Conservation (phyloP, 2,797 vertebrate genomes). For the Natrix natrix region DNA sequence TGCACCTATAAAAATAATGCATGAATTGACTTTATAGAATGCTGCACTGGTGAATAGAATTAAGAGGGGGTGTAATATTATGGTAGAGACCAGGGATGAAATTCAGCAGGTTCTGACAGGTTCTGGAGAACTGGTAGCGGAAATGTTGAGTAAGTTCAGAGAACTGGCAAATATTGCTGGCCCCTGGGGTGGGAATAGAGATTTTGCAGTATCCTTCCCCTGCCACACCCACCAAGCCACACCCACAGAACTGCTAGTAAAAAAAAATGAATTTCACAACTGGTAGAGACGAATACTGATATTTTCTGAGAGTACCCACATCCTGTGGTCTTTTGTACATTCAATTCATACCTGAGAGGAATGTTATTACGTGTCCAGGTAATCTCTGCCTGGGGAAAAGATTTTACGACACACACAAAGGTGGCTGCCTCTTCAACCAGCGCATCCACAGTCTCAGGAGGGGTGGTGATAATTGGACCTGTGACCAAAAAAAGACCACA, state of each 20-base stretch:
- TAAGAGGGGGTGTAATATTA: not conserved
- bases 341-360: conserved; percentile 83
- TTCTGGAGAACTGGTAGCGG: no score
- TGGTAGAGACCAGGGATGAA: not conserved
- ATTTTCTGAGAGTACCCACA: not conserved
- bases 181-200: no score
- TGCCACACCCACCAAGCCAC: no score
- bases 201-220: no score
- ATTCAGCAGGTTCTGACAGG: no score
- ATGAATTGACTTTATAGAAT: not conserved
- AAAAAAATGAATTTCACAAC: no score
- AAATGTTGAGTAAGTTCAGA: no score
- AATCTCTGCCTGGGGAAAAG: conserved; percentile 85
- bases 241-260: no score
- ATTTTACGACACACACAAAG: conserved; percentile 94
- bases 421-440: conserved; percentile 90
- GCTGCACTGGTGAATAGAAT: not conserved
- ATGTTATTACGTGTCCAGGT: conserved; percentile 95
- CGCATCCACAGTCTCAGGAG: conserved; percentile 89
- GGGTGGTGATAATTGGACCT: conserved; percentile 90
- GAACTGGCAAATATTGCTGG: no score
- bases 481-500: not conserved
- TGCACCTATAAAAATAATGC: not conserved
- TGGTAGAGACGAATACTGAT: not conserved
- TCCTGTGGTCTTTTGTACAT: not conserved